Conservation (phyloP, 1,140 invertebrate genomes). For the Probaryconus sp. region DNA sequence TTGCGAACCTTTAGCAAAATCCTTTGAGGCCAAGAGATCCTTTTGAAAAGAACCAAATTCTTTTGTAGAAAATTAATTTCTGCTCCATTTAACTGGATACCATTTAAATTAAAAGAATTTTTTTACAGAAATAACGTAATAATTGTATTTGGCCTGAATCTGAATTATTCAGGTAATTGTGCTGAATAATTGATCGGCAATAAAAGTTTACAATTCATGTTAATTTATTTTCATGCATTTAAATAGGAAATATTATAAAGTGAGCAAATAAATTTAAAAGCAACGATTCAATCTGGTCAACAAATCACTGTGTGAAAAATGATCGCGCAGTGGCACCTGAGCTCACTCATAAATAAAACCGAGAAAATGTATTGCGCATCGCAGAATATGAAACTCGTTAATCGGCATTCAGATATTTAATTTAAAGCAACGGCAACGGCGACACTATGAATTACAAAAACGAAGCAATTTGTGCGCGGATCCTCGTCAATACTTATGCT, state of each 20-base stretch:
- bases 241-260: constrained; percentile 12
- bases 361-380: background rate
- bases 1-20: no score
- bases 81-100: constrained; percentile 15
- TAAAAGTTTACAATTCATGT: no score
- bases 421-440: constrained; percentile 27
- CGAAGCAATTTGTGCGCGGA: constrained; percentile 5
- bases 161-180: no score
- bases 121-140: no score
- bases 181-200: no score
- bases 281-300: constrained; percentile 39
- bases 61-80: constrained; percentile 9
- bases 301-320: constrained; percentile 42
- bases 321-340: constrained; percentile 36
- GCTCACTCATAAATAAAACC: constrained; percentile 31
- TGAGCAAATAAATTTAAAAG: background rate
- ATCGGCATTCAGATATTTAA: constrained; percentile 37
- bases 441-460: constrained; percentile 15
- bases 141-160: no score
- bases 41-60: constrained; percentile 19
- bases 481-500: constrained; percentile 32
- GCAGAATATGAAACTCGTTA: constrained; percentile 41
- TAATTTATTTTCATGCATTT: no score
- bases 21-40: constrained; percentile 1
- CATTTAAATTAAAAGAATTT: constrained; percentile 18